Percentiles rank a stretch among this genome's conserved stretches.
Evolutionary conservation across 2,113 vertebrate genomes (phyloP).

Genomic region (Periophthalmodon schlosseri): DNA sequence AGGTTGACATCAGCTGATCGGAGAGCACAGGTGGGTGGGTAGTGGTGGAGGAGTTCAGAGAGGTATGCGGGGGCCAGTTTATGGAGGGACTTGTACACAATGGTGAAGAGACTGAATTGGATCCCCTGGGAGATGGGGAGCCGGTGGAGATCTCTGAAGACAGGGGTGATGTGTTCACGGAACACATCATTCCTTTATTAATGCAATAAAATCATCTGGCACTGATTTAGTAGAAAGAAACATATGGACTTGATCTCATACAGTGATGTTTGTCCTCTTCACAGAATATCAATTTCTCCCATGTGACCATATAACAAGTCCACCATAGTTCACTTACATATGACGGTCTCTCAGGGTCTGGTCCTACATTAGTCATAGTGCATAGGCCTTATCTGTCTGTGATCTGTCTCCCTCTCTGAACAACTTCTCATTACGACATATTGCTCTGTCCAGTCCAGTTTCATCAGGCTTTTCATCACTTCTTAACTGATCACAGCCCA

Average conservation of each 20-base stretch:
- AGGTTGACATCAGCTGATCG: too few species aligned
- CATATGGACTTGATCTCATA: neutral
- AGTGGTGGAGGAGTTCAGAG: too few species aligned
- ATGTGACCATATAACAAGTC: neutral
- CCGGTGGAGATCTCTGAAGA: too few species aligned
- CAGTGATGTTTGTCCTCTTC: neutral
- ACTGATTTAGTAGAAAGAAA: neutral
- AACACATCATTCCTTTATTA: too few species aligned
- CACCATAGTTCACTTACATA: neutral
- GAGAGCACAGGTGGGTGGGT: too few species aligned
- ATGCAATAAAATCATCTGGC: neutral
- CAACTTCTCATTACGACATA: constrained; percentile 11
- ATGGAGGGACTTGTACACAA: too few species aligned
- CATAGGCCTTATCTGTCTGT: constrained; percentile 5
- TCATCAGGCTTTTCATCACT: constrained; percentile 19
- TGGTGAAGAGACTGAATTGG: too few species aligned
- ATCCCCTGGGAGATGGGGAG: too few species aligned
- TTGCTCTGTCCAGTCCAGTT: constrained; percentile 8
- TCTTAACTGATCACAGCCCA: constrained; percentile 13
- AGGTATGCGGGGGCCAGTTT: too few species aligned
- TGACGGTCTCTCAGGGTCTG: neutral
- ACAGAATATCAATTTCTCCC: constrained; percentile 2
- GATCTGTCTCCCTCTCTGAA: neutral
- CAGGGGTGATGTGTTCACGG: too few species aligned
- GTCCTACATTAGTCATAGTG: neutral